Percentiles rank a stretch among this genome's conserved stretches.
Conservation (phyloP, 1,140 invertebrate genomes). For the Anadara kagoshimensis region DNA sequence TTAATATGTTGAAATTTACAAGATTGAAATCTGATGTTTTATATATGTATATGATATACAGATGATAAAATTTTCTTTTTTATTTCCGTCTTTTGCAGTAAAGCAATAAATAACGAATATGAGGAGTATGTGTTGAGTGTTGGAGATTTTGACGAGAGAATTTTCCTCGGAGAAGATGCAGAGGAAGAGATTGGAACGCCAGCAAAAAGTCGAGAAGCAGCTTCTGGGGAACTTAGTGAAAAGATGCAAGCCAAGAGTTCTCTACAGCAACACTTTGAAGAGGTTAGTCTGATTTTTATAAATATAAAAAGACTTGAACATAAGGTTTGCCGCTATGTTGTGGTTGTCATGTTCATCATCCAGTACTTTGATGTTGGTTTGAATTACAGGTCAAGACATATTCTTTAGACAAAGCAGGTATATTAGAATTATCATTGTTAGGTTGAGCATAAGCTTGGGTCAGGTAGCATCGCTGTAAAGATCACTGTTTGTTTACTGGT, state of each 20-base stretch:
- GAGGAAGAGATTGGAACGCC: slow-evolving; percentile 84
- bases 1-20: not conserved
- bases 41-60: not conserved
- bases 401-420: too few species aligned
- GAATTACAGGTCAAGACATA: too few species aligned
- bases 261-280: slow-evolving; percentile 70
- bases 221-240: slow-evolving; percentile 76
- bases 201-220: slow-evolving; percentile 74
- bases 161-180: slow-evolving; percentile 85
- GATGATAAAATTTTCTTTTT: not conserved
- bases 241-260: slow-evolving; percentile 73
- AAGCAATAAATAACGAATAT: slow-evolving; percentile 90
- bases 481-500: too few species aligned
- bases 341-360: too few species aligned
- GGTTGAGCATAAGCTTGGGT: too few species aligned
- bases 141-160: slow-evolving; percentile 97
- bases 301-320: too few species aligned
- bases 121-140: slow-evolving; percentile 93
- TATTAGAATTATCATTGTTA: too few species aligned
- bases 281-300: slow-evolving; percentile 49
- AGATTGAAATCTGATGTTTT: not conserved
- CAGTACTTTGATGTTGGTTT: too few species aligned
- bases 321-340: too few species aligned
- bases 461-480: too few species aligned
- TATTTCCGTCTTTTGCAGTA: slow-evolving; percentile 76